Evolutionary conservation across 1,140 invertebrate species (phyloP), one percentile per base, ranked within the genome.

Genomic region (Achatina immaculata): DNA sequence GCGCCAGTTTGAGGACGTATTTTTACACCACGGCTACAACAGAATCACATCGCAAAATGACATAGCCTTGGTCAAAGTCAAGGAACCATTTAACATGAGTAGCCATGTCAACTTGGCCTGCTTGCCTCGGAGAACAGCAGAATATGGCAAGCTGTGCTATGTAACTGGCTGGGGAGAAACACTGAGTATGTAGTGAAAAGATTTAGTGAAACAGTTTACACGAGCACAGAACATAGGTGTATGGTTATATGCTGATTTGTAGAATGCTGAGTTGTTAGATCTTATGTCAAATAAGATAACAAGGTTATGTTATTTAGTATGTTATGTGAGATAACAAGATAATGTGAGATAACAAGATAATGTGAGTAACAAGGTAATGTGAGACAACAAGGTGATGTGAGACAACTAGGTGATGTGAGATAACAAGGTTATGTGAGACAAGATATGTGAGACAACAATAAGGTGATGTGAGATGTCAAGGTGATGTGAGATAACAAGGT

Each of bases 161-260:
- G 81, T 86, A 28, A 89, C 84, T 4, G 89, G 89, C 21, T 90
- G 86, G 84, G 89, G 89, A 36, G 86, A 88, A n/a, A 85, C 85
- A 36, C 31, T 84, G 72, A 77, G 87, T 88, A 62, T 69, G 82
- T 82, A 28, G 40, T 71, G 6, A 3, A 7, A 42, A 24, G 19
- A 45, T n/a, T n/a, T n/a, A n/a, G n/a, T n/a, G n/a, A n/a, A n/a
- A n/a, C n/a, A n/a, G n/a, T n/a, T 0, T 14, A 36, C 3, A n/a
- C 43, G n/a, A 74, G 45, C 28, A 45, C 16, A 11, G 45, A n/a
- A 16, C n/a, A 55, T 55, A 16, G 51, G n/a, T 55, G 14, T 55
- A 16, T n/a, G n/a, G 51, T 55, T 55, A n/a, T n/a, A 16, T 55
- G 14, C 51, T 14, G n/a, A 55, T 55, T n/a, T n/a, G n/a, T n/a